phyloP scores from a whole-genome alignment of 1,140 invertebrate genomes.

The Periplaneta americana region DNA sequence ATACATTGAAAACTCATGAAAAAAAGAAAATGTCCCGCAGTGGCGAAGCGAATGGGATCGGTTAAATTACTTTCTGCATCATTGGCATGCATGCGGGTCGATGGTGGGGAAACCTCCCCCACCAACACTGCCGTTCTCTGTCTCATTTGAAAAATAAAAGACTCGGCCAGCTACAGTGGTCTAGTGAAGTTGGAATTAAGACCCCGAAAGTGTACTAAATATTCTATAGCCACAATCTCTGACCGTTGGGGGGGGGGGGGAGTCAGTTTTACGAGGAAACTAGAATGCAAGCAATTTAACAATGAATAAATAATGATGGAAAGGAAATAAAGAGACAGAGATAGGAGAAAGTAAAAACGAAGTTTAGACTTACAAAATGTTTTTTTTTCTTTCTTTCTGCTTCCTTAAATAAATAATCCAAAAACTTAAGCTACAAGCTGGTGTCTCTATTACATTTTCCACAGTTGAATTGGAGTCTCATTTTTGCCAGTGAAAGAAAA shows the following conservation, averaged over 20 bases:
- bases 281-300: neutral
- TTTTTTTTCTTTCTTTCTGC: neutral
- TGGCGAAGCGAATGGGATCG: too few relatives aligned
- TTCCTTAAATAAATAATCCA: neutral
- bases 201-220: neutral
- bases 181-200: neutral
- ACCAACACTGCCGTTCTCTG: too few relatives aligned
- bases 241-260: too few relatives aligned
- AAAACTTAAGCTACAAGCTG: neutral
- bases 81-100: too few relatives aligned
- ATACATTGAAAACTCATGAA: too few relatives aligned
- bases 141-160: neutral
- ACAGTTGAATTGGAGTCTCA: too few relatives aligned
- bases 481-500: too few relatives aligned
- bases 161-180: neutral
- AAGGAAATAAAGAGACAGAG: too few relatives aligned
- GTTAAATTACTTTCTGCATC: too few relatives aligned
- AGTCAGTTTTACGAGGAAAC: neutral
- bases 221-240: neutral
- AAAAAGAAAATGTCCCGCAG: too few relatives aligned
- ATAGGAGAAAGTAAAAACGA: neutral
- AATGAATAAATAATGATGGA: neutral
- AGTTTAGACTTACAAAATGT: neutral
- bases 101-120: too few relatives aligned
- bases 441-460: neutral